Conservation (phyloP, 2,888 invertebrate genomes). For the Parapristionchus giblindavisi region DNA sequence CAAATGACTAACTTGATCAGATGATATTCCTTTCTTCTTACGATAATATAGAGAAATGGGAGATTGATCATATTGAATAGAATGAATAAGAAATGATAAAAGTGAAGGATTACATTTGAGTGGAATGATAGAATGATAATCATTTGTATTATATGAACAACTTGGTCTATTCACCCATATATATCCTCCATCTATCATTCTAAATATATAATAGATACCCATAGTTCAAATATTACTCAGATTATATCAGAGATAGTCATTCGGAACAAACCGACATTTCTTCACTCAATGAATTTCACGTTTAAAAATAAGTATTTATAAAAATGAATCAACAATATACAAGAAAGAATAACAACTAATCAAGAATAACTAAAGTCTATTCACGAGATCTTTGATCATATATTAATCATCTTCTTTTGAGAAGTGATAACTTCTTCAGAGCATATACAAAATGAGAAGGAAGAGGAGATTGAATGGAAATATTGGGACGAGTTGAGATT, state of each 20-base stretch:
- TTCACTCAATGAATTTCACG: background rate
- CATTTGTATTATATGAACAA: background rate
- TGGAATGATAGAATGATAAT: background rate
- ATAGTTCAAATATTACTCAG: background rate
- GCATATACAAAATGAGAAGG: constrained; percentile 15
- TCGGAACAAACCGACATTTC: constrained; percentile 3
- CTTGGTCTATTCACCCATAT: too few species aligned
- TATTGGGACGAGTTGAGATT: constrained; percentile 6
- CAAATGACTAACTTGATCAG: constrained; percentile 6
- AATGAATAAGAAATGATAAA: constrained; percentile 5
- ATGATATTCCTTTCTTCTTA: constrained; percentile 2
- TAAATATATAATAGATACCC: background rate
- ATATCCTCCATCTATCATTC: constrained; percentile 25
- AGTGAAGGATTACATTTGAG: constrained; percentile 11
- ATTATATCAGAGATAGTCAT: background rate
- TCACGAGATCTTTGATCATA: too few species aligned
- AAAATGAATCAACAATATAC: background rate
- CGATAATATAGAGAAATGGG: background rate
- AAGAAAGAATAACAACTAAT: constrained; percentile 6
- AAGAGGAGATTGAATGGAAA: constrained; percentile 10
- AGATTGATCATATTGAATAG: constrained; percentile 3
- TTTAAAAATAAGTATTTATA: constrained; percentile 9
- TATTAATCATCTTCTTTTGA: background rate
- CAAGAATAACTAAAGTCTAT: background rate
- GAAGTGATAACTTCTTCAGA: constrained; percentile 20